Base-by-base conservation (phyloP, 2,113 vertebrate genomes). In the Dicaeum eximium region DNA sequence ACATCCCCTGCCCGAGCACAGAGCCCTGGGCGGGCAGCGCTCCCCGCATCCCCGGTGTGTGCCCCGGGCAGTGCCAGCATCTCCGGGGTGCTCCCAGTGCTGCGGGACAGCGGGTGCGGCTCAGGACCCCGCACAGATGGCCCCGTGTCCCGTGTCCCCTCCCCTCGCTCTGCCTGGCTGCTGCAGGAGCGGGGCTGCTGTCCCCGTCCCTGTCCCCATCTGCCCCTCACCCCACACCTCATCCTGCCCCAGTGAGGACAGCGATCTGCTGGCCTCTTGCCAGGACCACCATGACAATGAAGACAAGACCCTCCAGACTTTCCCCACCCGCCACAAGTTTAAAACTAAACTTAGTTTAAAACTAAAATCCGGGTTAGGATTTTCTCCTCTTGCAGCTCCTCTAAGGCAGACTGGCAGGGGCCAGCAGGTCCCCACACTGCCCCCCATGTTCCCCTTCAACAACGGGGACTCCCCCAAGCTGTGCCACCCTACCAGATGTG, bases 271-370 rank as follows among this genome's bases (percentile, higher is more conserved):
- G 84, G 86, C 86, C 44, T 84, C 53, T n/a, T 88, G 93, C 96
- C 44, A 92, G 80, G 90, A 96, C 51, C 95, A 96, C 61, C 40
- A 3, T 1, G 19, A 30, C 20, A 31, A 94, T 3, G 64, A 62
- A 22, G 86, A 67, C 87, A 67, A 79, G 72, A 95, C 94, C 9
- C 95, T 96, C 35, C 94, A 93, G 56, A 86, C 62, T 45, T 97
- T 96, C 22, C 42, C 89, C 48, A 42, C 77, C 66, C 35, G 50
- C 74, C 88, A 31, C 62, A 75, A 92, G 74, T 85, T 96, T 69
- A 86, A 92, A 85, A 74, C 86, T 17, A 86, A 96, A 80, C n/a
- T n/a, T n/a, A 92, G 74, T 85, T 96, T 69, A 86, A 92, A 85
- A 74, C 86, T 17, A 86, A 96, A 80, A 91, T 86, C 85, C 95